Percentiles rank a stretch among this genome's conserved stretches.
Conservation (phyloP, 92 coral and sea anemone genomes). For the Parazoanthus atlanticus region DNA sequence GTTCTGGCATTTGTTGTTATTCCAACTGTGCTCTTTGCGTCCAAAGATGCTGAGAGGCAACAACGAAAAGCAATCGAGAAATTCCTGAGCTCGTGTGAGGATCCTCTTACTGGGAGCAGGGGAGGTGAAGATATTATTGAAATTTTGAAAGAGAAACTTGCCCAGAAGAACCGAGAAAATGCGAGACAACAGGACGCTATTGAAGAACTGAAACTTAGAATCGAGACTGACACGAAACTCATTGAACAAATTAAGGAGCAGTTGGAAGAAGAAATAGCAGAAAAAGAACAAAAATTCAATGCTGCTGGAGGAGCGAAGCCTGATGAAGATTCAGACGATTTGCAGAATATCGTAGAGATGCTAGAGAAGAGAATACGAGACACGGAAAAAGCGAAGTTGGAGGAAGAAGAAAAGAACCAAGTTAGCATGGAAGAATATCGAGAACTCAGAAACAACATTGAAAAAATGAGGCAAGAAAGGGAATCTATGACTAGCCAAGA, state of each 20-base stretch:
- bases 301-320: conserved; percentile 42
- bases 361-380: conserved; percentile 53
- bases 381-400: conserved; percentile 70
- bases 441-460: conserved; percentile 69
- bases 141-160: conserved; percentile 19
- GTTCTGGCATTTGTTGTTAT: conserved; percentile 49
- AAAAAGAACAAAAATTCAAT: conserved; percentile 60
- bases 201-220: conserved; percentile 63
- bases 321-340: conserved; percentile 48
- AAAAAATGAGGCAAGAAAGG: conserved; percentile 66
- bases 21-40: conserved; percentile 46
- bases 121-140: background rate
- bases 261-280: conserved; percentile 70
- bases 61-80: conserved; percentile 52
- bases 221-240: conserved; percentile 66
- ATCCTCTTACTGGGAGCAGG: background rate
- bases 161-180: conserved; percentile 15
- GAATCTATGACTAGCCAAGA: conserved; percentile 51
- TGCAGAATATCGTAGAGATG: conserved; percentile 52
- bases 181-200: conserved; percentile 36
- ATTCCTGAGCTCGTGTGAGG: conserved; percentile 15
- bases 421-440: conserved; percentile 72
- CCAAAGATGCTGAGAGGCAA: conserved; percentile 40
- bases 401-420: conserved; percentile 63
- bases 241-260: conserved; percentile 69